Conservation (phyloP, 2,113 vertebrate species). For the Ceyx melanurus region DNA sequence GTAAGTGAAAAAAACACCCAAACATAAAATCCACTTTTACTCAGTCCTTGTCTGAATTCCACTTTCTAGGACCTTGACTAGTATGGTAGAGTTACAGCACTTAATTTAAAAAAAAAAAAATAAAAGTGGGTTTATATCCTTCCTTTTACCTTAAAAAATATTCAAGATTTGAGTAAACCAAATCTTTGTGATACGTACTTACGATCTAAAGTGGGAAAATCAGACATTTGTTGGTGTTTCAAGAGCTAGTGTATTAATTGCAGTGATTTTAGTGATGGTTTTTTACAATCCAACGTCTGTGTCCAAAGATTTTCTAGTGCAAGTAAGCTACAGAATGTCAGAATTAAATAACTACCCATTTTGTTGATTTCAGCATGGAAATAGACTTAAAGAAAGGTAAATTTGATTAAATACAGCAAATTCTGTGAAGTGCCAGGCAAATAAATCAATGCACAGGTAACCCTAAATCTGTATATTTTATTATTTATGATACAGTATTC, state of each 20-base stretch:
- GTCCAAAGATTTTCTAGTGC: background rate
- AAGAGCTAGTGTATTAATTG: background rate
- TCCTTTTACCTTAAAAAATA: background rate
- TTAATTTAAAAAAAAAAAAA: background rate
- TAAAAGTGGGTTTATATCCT: background rate
- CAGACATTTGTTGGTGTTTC: background rate
- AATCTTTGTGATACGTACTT: background rate
- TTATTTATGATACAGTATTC: background rate
- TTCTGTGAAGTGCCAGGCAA: background rate
- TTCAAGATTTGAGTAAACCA: background rate
- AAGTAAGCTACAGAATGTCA: background rate
- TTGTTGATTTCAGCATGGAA: background rate
- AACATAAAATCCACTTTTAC: background rate
- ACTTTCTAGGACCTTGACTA: background rate
- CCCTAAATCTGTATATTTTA: background rate
- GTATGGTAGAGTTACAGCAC: accelerated
- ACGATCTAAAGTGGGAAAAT: background rate
- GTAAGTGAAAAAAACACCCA: background rate
- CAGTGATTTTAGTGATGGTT: background rate
- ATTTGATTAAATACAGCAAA: background rate
- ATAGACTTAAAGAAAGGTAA: background rate
- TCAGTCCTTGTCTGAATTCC: background rate
- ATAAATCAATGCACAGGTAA: background rate
- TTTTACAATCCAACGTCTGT: background rate
- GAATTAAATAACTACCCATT: background rate